phyloP scores from a whole-genome alignment of 1,140 invertebrate species.

The Bombus consobrinus region DNA sequence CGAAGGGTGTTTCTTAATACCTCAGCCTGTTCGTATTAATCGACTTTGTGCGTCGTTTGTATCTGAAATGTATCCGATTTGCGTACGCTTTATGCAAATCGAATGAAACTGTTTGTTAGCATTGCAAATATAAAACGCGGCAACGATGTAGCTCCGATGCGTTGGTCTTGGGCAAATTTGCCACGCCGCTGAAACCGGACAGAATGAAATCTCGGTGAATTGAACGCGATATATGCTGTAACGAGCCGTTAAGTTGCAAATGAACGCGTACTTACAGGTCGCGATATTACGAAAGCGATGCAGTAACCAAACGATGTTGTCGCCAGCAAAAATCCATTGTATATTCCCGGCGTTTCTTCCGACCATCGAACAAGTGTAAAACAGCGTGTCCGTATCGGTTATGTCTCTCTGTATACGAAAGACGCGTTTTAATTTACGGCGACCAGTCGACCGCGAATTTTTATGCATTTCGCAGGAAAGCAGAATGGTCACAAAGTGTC shows the following conservation, averaged over 20 bases:
- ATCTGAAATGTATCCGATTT: constrained; percentile 7
- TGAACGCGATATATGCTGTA: constrained; percentile 33
- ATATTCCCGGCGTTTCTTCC: not conserved
- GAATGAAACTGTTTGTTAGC: not conserved
- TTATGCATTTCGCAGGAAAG: no score
- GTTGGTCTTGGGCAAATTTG: constrained; percentile 10
- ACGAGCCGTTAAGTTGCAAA: constrained; percentile 24
- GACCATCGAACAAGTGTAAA: no score
- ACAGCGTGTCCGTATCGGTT: not conserved
- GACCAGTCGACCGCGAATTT: no score
- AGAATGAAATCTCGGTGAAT: constrained; percentile 38
- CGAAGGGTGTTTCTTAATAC: constrained; percentile 8
- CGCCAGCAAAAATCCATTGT: constrained; percentile 40
- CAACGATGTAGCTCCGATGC: not conserved
- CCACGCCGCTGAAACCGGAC: constrained; percentile 21
- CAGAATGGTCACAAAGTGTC: no score
- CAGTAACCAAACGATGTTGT: constrained; percentile 43
- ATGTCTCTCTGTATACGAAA: not conserved
- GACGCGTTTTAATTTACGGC: not conserved
- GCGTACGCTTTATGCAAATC: constrained; percentile 2
- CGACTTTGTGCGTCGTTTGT: not conserved
- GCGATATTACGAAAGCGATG: constrained; percentile 53
- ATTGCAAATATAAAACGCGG: not conserved
- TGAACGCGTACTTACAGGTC: constrained; percentile 14
- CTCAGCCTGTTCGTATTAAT: not conserved